Percentiles rank a stretch among this genome's conserved stretches.
Conservation (phyloP, 2,797 vertebrate genomes). For the Syngnathus rostellatus region DNA sequence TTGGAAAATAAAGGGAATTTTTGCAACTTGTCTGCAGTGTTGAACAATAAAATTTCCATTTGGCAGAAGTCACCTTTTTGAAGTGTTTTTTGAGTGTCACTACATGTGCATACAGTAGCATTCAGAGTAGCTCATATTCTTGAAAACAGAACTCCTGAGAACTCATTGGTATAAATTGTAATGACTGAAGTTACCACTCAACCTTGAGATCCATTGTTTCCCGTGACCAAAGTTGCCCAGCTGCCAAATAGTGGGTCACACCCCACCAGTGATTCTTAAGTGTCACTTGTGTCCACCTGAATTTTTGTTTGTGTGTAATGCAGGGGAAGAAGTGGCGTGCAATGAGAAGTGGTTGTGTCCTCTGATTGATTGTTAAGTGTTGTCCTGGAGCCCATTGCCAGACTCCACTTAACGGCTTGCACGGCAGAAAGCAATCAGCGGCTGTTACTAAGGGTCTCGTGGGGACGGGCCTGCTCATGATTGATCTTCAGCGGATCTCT, state of each 20-base stretch:
- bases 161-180: neutral
- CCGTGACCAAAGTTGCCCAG: constrained; percentile 21
- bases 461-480: constrained; percentile 66
- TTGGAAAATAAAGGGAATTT: neutral
- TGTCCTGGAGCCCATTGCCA: constrained; percentile 74
- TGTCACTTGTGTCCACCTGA: constrained; percentile 73
- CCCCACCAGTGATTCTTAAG: constrained; percentile 65
- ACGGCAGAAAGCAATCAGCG: constrained; percentile 77
- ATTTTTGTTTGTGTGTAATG: constrained; percentile 73
- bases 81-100: neutral
- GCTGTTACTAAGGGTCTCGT: constrained; percentile 73
- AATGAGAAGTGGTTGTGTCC: constrained; percentile 62
- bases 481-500: constrained; percentile 71
- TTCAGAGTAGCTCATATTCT: neutral
- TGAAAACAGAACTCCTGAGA: neutral
- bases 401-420: constrained; percentile 72
- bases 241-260: constrained; percentile 48
- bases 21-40: neutral
- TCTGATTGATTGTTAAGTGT: constrained; percentile 81
- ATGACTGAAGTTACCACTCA: constrained; percentile 23
- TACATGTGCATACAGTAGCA: neutral
- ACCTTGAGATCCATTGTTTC: constrained; percentile 41
- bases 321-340: constrained; percentile 56
- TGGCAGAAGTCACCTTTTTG: neutral
- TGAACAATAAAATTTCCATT: neutral